phyloP scores from a whole-genome alignment of 2,113 vertebrate genomes.

The Hypomesus transpacificus region DNA sequence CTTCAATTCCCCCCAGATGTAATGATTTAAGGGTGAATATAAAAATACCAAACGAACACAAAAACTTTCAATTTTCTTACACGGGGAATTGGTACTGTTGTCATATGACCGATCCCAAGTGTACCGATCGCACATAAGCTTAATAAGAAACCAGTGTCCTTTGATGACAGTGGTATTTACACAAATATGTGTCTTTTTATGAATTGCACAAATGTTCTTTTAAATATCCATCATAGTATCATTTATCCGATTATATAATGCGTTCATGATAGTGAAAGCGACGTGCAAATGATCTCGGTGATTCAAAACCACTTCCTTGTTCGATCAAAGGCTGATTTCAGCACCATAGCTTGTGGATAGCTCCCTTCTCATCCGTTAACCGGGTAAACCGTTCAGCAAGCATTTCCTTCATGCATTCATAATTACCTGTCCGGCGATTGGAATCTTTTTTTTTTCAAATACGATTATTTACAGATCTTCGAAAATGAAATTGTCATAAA shows the following conservation, averaged over 20 bases:
- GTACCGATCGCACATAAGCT: not conserved
- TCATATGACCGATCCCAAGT: too few species aligned
- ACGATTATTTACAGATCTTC: slow-evolving; percentile 36
- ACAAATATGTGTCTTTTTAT: too few species aligned
- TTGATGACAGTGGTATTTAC: not conserved
- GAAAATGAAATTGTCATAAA: slow-evolving; percentile 53
- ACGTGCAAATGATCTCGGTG: not conserved
- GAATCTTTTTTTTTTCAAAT: slow-evolving; percentile 38
- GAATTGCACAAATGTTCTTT: too few species aligned
- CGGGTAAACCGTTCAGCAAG: slow-evolving; percentile 13
- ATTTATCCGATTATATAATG: not conserved
- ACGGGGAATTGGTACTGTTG: not conserved
- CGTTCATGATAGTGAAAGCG: not conserved
- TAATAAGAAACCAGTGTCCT: not conserved
- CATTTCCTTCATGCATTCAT: slow-evolving; percentile 17
- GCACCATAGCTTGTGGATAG: slow-evolving; percentile 62
- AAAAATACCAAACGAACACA: too few species aligned
- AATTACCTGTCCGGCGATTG: slow-evolving; percentile 68
- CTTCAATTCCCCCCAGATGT: too few species aligned
- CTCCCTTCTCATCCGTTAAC: slow-evolving; percentile 46
- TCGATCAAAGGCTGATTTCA: slow-evolving; percentile 50
- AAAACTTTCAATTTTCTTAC: slow-evolving; percentile 58
- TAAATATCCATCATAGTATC: too few species aligned
- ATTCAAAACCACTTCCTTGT: slow-evolving; percentile 43
- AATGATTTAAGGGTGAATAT: too few species aligned